A percentile compares a stretch with the other conserved stretches of the same genome.
Conservation (phyloP, 1,140 invertebrate genomes). For the Ylistrum balloti region DNA sequence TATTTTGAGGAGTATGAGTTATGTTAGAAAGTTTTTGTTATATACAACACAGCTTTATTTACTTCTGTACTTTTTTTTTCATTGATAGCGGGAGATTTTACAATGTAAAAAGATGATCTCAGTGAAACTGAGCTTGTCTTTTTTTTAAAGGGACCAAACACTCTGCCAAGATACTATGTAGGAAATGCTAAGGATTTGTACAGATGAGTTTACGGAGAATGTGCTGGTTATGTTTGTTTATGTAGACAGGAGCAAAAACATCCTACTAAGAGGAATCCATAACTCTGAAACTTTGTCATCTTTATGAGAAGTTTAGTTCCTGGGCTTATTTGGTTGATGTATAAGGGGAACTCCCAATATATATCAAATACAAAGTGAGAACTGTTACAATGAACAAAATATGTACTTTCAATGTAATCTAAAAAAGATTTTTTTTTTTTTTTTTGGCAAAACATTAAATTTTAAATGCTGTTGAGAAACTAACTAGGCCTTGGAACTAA, state of each 20-base stretch:
- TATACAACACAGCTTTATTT: neutral
- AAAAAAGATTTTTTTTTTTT: no score
- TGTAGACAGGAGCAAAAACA: neutral
- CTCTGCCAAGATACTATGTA: neutral
- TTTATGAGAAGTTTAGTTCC: neutral
- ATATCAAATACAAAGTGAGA: no score
- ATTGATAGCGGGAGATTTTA: neutral
- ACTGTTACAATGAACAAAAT: no score
- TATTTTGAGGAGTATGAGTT: neutral
- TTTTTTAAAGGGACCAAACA: neutral
- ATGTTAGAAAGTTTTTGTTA: neutral
- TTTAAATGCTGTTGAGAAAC: no score
- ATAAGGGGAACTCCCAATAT: no score
- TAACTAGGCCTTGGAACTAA: neutral
- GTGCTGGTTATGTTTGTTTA: neutral
- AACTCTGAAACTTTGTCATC: neutral
- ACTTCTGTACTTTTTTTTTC: neutral
- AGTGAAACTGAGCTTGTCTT: neutral
- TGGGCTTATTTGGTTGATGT: neutral
- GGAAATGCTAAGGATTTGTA: neutral
- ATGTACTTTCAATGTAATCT: no score
- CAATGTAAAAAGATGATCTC: neutral
- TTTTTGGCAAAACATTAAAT: no score
- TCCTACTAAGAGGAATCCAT: neutral
- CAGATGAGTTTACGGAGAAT: slow-evolving; percentile 3